These are phyloP conservation scores for Saturnia pavonia DNA, from an alignment of 2,888 invertebrate species.

Conservation along the genomic window DNA sequence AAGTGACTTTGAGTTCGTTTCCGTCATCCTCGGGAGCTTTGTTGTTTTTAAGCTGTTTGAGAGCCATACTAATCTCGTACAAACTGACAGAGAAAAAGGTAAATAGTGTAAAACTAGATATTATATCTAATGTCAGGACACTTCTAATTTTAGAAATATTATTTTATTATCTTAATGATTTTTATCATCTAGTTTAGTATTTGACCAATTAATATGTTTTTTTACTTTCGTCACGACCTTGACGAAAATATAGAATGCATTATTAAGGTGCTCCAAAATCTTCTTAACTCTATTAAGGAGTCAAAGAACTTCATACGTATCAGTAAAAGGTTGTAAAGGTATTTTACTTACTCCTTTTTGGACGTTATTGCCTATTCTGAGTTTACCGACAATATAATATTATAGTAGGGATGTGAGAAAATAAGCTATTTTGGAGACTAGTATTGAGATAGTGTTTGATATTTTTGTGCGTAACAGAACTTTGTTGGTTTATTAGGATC, in stretches of 20 bases:
- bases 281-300: constrained; percentile 1
- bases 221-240: not conserved
- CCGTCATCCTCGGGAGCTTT: too few relatives aligned
- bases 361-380: not conserved
- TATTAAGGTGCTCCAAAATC: not conserved
- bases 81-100: too few relatives aligned
- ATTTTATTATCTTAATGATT: not conserved
- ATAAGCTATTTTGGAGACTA: not conserved
- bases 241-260: not conserved
- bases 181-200: not conserved
- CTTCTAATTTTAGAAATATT: not conserved
- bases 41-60: too few relatives aligned
- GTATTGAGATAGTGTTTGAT: not conserved
- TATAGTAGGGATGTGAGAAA: not conserved
- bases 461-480: not conserved
- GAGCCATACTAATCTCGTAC: too few relatives aligned
- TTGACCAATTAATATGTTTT: not conserved
- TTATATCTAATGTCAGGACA: too few relatives aligned
- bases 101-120: too few relatives aligned
- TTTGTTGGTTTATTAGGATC: not conserved
- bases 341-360: not conserved
- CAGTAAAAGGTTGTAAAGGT: constrained; percentile 1
- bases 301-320: not conserved
- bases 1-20: too few relatives aligned
- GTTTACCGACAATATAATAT: not conserved